These are phyloP conservation scores for Orycteropus afer DNA, from an alignment of 2,113 vertebrate genomes.

Conservation along the genomic window DNA sequence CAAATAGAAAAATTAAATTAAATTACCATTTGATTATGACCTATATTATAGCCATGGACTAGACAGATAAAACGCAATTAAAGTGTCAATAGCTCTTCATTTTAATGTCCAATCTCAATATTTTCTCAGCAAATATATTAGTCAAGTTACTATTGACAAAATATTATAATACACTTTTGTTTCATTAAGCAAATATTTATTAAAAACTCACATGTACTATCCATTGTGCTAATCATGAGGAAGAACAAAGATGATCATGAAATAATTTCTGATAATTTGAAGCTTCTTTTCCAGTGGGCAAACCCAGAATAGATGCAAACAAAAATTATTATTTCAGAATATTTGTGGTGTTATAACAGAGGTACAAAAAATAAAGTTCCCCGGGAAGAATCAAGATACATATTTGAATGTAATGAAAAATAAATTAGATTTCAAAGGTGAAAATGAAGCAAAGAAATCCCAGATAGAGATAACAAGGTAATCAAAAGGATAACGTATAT, in stretches of 20 bases:
- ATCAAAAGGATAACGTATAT: slow-evolving; percentile 1
- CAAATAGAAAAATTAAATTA: slow-evolving; percentile 16
- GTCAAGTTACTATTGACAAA: slow-evolving; percentile 1
- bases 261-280: slow-evolving; percentile 39
- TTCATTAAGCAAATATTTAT: neutral
- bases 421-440: neutral
- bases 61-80: neutral
- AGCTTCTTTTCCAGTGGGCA: neutral
- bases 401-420: neutral
- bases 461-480: neutral
- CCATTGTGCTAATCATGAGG: neutral
- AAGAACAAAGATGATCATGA: neutral
- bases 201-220: neutral
- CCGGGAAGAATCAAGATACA: neutral
- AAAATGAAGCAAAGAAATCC: neutral
- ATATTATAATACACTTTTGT: neutral
- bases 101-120: neutral
- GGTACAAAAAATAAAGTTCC: neutral
- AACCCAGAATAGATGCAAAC: neutral
- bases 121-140: slow-evolving; percentile 19
- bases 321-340: slow-evolving; percentile 4
- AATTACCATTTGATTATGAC: slow-evolving; percentile 48
- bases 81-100: neutral
- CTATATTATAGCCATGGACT: neutral
- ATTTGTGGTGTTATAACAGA: neutral